A percentile compares a stretch with the other conserved stretches of the same genome.
phyloP scores from a whole-genome alignment of 1,140 invertebrate genomes.

The Ridgeia piscesae region DNA sequence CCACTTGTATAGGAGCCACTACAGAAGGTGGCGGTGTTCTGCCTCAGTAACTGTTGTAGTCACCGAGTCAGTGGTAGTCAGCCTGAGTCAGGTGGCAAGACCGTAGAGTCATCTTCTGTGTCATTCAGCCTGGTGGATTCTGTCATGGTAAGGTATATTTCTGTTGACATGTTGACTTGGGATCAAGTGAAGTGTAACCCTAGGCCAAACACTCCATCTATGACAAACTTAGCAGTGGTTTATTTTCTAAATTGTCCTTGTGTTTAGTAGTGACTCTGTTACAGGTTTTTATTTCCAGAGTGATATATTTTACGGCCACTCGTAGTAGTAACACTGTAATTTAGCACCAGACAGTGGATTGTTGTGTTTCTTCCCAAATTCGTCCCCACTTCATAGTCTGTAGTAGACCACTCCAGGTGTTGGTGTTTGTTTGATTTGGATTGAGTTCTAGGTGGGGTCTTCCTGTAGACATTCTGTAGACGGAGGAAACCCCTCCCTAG shows the following conservation, averaged over 20 bases:
- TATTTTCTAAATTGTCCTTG: no score
- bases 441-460: neutral
- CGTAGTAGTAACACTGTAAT: no score
- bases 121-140: neutral
- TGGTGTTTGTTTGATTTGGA: neutral
- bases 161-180: neutral
- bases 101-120: neutral
- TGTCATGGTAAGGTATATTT: neutral
- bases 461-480: neutral
- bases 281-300: no score
- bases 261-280: no score
- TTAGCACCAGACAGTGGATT: no score
- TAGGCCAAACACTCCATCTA: no score
- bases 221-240: no score
- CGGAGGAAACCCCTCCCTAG: neutral
- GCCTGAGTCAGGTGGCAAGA: neutral
- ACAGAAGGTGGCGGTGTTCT: neutral
- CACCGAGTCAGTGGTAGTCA: neutral
- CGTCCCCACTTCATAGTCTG: no score
- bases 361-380: no score
- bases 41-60: neutral
- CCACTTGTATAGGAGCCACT: neutral
- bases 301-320: no score
- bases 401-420: no score
- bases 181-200: no score